Conservation (phyloP, 2,888 invertebrate genomes). For the Sinopyrophorus schimmeli region DNA sequence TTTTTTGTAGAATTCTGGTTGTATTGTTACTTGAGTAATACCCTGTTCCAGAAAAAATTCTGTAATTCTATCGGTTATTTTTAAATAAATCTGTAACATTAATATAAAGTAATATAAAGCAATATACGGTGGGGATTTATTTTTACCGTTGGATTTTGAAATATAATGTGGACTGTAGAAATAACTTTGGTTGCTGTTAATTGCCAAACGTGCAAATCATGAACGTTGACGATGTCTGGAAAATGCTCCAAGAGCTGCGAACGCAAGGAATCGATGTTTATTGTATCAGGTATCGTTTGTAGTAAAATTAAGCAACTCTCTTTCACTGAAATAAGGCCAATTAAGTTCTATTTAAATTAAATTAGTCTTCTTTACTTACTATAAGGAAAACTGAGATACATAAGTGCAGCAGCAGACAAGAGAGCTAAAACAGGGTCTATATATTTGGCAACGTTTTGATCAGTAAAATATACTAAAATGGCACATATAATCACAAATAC, state of each 20-base stretch:
- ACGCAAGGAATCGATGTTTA: slow-evolving; percentile 74
- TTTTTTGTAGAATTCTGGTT: slow-evolving; percentile 73
- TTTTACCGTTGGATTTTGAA: slow-evolving; percentile 64
- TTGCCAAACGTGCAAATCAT: slow-evolving; percentile 90
- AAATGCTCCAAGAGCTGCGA: slow-evolving; percentile 66
- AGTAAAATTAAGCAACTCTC: slow-evolving; percentile 86
- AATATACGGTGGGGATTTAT: background rate
- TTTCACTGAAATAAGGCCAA: slow-evolving; percentile 79
- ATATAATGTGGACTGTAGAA: slow-evolving; percentile 83
- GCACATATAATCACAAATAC: slow-evolving; percentile 74
- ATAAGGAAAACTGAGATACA: slow-evolving; percentile 78
- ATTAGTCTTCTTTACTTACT: slow-evolving; percentile 60
- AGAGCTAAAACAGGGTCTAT: slow-evolving; percentile 78
- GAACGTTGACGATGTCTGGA: slow-evolving; percentile 74
- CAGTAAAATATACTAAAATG: slow-evolving; percentile 62
- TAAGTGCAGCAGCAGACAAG: slow-evolving; percentile 69
- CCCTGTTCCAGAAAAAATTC: slow-evolving; percentile 80
- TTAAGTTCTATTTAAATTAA: background rate
- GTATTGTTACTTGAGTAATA: slow-evolving; percentile 81
- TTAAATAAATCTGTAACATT: slow-evolving; percentile 57
- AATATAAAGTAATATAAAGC: slow-evolving; percentile 1
- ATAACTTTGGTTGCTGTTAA: slow-evolving; percentile 77
- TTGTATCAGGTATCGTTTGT: slow-evolving; percentile 89
- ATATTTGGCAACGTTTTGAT: slow-evolving; percentile 67
- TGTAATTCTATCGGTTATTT: slow-evolving; percentile 65